Evolutionary conservation across 37 sponge, comb jelly and placozoan genomes (phyloP).

Genomic region (Dysidea cf. avara): DNA sequence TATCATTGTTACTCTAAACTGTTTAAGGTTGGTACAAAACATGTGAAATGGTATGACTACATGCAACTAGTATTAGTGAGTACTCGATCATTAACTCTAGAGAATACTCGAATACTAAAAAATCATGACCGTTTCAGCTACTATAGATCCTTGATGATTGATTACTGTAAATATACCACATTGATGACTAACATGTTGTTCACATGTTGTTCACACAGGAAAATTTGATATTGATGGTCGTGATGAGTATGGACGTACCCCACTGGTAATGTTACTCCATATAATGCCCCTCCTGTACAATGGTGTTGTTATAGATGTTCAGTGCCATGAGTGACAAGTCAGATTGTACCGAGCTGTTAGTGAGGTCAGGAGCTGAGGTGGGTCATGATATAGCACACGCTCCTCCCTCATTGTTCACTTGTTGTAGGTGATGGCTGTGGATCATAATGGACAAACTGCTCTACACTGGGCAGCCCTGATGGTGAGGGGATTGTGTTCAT

Average conservation of each 20-base stretch:
- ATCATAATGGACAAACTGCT: conserved; percentile 68
- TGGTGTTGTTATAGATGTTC: conserved; percentile 47
- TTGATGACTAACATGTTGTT: background rate
- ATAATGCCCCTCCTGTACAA: background rate
- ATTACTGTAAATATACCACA: no score
- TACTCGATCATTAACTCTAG: no score
- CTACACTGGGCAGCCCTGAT: conserved; percentile 83
- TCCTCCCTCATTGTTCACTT: background rate
- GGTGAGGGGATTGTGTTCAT: no score
- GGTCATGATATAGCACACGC: conserved; percentile 1
- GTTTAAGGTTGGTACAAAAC: no score
- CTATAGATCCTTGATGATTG: no score
- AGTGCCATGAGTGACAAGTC: conserved; percentile 62
- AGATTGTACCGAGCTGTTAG: conserved; percentile 61
- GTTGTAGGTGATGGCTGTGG: conserved; percentile 31
- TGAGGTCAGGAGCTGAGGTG: conserved; percentile 57
- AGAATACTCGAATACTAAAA: no score
- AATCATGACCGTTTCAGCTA: no score
- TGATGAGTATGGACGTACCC: conserved; percentile 69
- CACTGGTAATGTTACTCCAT: conserved; percentile 27
- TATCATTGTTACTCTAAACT: no score
- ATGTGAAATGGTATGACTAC: no score
- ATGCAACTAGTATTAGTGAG: no score
- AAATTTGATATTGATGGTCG: conserved; percentile 49
- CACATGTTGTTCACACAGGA: background rate